Conservation (phyloP, 2,797 vertebrate species). For the Centropyge bicolor region DNA sequence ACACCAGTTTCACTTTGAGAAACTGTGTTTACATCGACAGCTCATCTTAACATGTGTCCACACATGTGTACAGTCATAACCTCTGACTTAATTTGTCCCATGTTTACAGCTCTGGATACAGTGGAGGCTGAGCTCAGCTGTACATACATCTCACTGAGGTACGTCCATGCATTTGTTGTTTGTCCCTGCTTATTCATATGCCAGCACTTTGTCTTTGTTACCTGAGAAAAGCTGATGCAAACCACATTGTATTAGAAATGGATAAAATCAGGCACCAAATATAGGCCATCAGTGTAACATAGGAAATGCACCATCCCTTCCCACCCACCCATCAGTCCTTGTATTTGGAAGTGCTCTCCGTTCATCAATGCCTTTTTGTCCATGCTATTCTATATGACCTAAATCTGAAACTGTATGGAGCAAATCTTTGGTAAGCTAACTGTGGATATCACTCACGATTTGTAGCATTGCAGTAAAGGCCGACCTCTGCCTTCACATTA, state of each 20-base stretch:
- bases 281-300: neutral
- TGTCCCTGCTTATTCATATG: neutral
- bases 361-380: neutral
- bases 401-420: neutral
- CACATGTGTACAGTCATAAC: neutral
- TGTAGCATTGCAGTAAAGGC: neutral
- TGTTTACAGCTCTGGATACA: constrained; percentile 14
- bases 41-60: neutral
- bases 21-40: neutral
- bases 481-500: neutral
- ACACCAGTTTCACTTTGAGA: fast-evolving
- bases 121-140: constrained; percentile 8
- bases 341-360: too few relatives aligned
- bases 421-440: neutral
- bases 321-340: too few relatives aligned
- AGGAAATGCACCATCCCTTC: neutral
- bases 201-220: neutral
- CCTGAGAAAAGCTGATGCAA: neutral
- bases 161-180: neutral
- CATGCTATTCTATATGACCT: neutral
- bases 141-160: constrained; percentile 20
- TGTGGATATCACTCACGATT: neutral
- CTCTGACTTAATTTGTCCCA: neutral
- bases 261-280: neutral
- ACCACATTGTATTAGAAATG: neutral